phyloP scores from a whole-genome alignment of 2,888 invertebrate genomes.

The Polydrusus tereticollis region DNA sequence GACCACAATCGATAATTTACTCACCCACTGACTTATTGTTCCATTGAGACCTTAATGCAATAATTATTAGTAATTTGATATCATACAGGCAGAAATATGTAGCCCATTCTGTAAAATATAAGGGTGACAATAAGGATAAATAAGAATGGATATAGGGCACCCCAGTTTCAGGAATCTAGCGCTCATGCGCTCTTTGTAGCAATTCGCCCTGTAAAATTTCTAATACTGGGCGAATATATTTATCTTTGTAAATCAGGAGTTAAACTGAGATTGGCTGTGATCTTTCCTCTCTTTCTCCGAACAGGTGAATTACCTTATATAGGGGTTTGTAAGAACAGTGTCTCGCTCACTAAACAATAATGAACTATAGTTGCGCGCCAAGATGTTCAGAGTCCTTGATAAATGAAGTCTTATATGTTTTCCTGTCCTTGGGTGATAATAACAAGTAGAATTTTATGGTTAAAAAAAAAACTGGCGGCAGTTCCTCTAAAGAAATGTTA shows the following conservation, averaged over 20 bases:
- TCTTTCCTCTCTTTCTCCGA: too few species aligned
- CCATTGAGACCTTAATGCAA: not conserved
- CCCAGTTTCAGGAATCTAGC: not conserved
- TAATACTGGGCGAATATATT: not conserved
- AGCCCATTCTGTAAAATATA: constrained; percentile 17
- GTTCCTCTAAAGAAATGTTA: too few species aligned
- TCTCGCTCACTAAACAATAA: too few species aligned
- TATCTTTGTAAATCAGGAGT: not conserved
- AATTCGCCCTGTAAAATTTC: not conserved
- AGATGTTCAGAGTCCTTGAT: too few species aligned
- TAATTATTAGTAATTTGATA: constrained; percentile 4
- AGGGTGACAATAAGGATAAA: constrained; percentile 18
- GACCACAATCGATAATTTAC: constrained; percentile 7
- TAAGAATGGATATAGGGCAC: constrained; percentile 34
- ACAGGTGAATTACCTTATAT: too few species aligned
- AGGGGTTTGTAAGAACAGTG: too few species aligned
- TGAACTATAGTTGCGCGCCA: too few species aligned
- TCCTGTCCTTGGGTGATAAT: too few species aligned
- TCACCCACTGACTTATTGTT: not conserved
- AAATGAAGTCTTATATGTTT: too few species aligned
- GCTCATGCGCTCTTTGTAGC: constrained; percentile 3
- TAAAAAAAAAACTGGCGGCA: too few species aligned
- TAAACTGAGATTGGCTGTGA: too few species aligned
- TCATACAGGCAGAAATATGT: not conserved
- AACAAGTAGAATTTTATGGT: too few species aligned